Conservation (phyloP, 2,888 invertebrate genomes). For the Caradrina kadenii region DNA sequence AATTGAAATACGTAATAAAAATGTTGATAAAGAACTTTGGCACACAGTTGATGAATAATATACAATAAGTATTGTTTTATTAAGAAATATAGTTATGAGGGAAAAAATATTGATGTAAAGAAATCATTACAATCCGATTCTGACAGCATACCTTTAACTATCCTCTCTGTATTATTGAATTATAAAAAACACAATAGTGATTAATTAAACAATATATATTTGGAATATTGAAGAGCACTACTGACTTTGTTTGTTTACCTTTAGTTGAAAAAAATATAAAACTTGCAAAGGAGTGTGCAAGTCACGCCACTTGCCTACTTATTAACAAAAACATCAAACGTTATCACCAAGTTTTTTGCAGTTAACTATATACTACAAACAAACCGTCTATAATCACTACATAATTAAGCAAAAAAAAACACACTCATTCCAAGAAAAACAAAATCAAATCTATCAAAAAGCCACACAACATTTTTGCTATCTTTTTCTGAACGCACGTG, state of each 20-base stretch:
- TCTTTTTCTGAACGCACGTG: constrained; percentile 31
- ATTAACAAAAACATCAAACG: constrained; percentile 63
- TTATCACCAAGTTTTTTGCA: constrained; percentile 55
- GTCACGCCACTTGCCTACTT: constrained; percentile 66
- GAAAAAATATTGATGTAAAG: background rate
- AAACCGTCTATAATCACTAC: constrained; percentile 56
- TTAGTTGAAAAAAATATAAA: constrained; percentile 45
- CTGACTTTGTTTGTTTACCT: constrained; percentile 46
- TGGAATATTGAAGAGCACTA: constrained; percentile 43
- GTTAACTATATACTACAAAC: constrained; percentile 56
- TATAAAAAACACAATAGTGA: constrained; percentile 34
- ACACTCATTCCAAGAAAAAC: constrained; percentile 16
- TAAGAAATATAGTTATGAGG: constrained; percentile 4
- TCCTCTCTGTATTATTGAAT: constrained; percentile 1
- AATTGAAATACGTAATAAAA: constrained; percentile 67
- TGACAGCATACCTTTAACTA: background rate
- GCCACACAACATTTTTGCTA: constrained; percentile 4
- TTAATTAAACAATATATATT: constrained; percentile 33
- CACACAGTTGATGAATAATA: constrained; percentile 25
- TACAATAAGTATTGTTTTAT: constrained; percentile 28
- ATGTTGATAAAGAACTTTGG: constrained; percentile 53
- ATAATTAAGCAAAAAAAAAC: constrained; percentile 32
- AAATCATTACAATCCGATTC: background rate
- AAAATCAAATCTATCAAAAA: constrained; percentile 14
- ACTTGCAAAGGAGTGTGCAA: constrained; percentile 47